Conservation (phyloP, 2,888 invertebrate genomes). For the Trichacis sp. region DNA sequence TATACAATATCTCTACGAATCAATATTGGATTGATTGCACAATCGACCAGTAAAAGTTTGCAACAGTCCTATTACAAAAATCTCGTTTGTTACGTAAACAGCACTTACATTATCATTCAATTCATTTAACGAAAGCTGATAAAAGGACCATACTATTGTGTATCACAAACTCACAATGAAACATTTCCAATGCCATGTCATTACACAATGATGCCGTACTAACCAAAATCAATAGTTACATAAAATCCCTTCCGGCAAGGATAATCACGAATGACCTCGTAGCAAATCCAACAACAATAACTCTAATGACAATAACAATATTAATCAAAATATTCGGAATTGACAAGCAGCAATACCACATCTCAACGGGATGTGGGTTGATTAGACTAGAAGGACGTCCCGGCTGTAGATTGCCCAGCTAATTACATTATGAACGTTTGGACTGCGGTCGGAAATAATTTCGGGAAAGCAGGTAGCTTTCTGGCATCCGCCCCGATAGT, state of each 20-base stretch:
- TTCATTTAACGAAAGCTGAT: no score
- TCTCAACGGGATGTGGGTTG: slow-evolving; percentile 5
- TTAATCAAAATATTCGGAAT: not conserved
- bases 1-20: no score
- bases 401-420: slow-evolving; percentile 55
- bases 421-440: slow-evolving; percentile 64
- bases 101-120: no score
- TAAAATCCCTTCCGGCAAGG: no score
- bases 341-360: not conserved
- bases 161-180: no score
- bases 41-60: no score
- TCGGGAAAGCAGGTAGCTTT: slow-evolving; percentile 57
- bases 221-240: no score
- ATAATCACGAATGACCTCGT: not conserved
- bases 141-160: no score
- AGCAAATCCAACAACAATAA: not conserved
- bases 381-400: slow-evolving; percentile 41
- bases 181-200: not conserved
- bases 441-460: slow-evolving; percentile 66
- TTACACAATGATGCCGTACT: no score
- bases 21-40: no score
- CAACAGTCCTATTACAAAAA: no score
- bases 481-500: slow-evolving; percentile 53
- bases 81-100: no score
- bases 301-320: slow-evolving; percentile 4